Evolutionary conservation across 2,888 invertebrate genomes (phyloP).

Genomic region (Drosophila atripex): DNA sequence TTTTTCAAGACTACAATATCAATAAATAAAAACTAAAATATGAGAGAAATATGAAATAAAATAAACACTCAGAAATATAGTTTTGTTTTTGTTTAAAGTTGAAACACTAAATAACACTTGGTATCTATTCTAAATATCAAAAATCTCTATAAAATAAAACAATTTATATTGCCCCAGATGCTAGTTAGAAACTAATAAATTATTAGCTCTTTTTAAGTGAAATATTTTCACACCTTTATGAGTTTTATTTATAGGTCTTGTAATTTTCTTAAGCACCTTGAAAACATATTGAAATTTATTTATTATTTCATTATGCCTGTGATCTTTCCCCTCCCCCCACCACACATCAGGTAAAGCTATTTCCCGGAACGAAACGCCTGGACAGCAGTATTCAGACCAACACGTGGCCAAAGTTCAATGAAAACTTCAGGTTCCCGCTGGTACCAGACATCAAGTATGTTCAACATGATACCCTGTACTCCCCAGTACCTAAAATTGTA

Average conservation of each 20-base stretch:
- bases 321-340: neutral
- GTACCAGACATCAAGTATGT: constrained; percentile 84
- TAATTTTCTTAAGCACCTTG: constrained; percentile 10
- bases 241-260: constrained; percentile 9
- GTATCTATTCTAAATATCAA: no score
- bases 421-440: constrained; percentile 89
- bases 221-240: constrained; percentile 3
- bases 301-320: constrained; percentile 15
- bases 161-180: neutral
- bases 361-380: constrained; percentile 90
- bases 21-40: no score
- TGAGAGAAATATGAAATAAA: no score
- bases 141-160: no score
- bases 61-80: no score
- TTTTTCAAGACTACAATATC: no score
- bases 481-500: neutral
- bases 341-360: constrained; percentile 88
- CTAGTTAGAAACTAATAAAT: neutral
- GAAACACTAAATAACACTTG: no score
- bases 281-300: constrained; percentile 18
- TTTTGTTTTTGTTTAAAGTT: no score
- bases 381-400: constrained; percentile 90
- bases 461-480: constrained; percentile 11
- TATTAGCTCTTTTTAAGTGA: neutral
- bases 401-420: constrained; percentile 92